Percentiles rank a stretch among this genome's conserved stretches.
These are phyloP conservation scores for Hemiscyllium ocellatum DNA, from an alignment of 2,113 vertebrate species.

Conservation along the genomic window DNA sequence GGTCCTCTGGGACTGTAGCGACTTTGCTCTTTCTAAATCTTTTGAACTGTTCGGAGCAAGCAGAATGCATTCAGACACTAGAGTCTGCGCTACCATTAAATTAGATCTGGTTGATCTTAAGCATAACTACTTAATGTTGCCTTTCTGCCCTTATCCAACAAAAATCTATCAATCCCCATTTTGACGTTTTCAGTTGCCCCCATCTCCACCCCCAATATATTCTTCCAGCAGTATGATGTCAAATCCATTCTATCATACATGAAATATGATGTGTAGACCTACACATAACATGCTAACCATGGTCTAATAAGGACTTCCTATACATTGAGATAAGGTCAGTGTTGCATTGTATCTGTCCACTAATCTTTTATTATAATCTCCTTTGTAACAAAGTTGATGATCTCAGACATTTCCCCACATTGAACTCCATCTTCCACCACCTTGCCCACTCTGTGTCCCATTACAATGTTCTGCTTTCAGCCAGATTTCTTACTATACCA, in stretches of 20 bases:
- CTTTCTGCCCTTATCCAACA: background rate
- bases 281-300: background rate
- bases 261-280: background rate
- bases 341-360: background rate
- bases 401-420: background rate
- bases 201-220: background rate
- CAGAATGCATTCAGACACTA: background rate
- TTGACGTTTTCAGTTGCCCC: background rate
- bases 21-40: no score
- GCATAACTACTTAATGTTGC: background rate
- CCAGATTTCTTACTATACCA: background rate
- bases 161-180: background rate
- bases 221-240: background rate
- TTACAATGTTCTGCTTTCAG: background rate
- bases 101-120: no score
- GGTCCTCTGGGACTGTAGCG: no score
- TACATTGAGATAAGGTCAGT: background rate
- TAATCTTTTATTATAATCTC: background rate
- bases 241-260: background rate
- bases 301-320: constrained; percentile 31
- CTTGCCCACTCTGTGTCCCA: background rate
- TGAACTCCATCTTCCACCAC: background rate
- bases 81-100: background rate
- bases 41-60: background rate
- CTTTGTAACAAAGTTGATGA: background rate